Conservation (phyloP, 2,113 vertebrate species). For the Semnornis frantzii region DNA sequence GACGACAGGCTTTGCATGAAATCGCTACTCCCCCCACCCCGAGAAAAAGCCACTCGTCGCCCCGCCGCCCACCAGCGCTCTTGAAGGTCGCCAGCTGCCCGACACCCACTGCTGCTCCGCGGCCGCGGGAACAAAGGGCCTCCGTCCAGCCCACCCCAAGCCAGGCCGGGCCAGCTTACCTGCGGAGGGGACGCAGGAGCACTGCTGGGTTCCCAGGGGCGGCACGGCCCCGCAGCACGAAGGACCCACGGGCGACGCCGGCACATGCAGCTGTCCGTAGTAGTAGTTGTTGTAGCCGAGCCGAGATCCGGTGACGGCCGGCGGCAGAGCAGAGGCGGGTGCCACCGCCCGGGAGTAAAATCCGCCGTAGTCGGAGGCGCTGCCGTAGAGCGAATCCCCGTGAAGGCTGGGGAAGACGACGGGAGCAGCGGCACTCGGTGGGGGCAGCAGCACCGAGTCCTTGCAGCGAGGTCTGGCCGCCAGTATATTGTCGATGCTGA, state of each 20-base stretch:
- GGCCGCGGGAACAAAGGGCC: neutral
- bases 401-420: constrained; percentile 84
- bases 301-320: constrained; percentile 81
- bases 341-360: constrained; percentile 87
- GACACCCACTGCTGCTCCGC: neutral
- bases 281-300: constrained; percentile 94
- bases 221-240: constrained; percentile 89
- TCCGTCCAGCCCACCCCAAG: neutral
- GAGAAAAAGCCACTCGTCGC: neutral
- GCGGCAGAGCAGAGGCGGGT: constrained; percentile 81
- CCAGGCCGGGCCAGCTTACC: constrained; percentile 71
- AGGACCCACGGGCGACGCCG: constrained; percentile 85
- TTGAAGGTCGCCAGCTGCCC: neutral
- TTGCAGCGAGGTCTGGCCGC: constrained; percentile 93
- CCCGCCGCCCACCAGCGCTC: neutral
- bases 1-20: constrained; percentile 8
- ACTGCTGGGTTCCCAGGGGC: constrained; percentile 89
- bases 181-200: constrained; percentile 88
- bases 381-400: constrained; percentile 86
- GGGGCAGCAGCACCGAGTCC: constrained; percentile 88
- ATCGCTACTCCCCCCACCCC: neutral
- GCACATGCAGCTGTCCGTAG: constrained; percentile 94
- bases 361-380: constrained; percentile 85
- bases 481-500: constrained; percentile 98
- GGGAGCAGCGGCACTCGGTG: constrained; percentile 82